A percentile compares a stretch with the other conserved stretches of the same genome.
phyloP scores from a whole-genome alignment of 1,140 invertebrate species.

The Brachionus manjavacas region DNA sequence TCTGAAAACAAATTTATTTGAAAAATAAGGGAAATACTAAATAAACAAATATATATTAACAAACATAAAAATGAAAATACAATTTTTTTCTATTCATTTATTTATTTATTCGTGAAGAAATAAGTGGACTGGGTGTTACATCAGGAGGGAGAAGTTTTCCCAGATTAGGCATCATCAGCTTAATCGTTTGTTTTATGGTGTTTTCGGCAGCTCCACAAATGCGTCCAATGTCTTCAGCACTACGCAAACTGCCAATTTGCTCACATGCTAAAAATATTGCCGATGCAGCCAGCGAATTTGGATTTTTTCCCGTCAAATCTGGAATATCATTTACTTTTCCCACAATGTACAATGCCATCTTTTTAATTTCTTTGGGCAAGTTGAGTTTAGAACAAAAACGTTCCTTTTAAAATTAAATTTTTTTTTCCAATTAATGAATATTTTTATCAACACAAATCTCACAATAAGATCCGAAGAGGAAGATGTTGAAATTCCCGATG shows the following conservation, averaged over 20 bases:
- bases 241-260: constrained; percentile 69
- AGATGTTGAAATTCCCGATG: background rate
- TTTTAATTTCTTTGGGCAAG: constrained; percentile 83
- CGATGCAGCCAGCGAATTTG: constrained; percentile 95
- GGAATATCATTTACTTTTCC: constrained; percentile 91
- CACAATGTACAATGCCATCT: constrained; percentile 91
- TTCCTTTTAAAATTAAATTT: constrained; percentile 53
- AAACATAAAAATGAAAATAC: background rate
- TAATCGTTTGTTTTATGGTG: constrained; percentile 94
- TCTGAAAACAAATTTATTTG: background rate
- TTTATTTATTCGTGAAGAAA: background rate
- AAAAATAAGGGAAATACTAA: background rate
- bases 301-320: constrained; percentile 94
- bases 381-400: constrained; percentile 64
- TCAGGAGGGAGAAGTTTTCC: constrained; percentile 86
- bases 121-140: constrained; percentile 68
- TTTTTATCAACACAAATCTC: background rate
- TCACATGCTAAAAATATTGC: constrained; percentile 99
- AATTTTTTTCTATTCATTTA: background rate
- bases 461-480: background rate
- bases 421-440: background rate
- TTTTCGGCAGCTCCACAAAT: constrained; percentile 97
- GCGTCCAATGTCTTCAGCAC: constrained; percentile 80
- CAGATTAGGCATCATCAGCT: constrained; percentile 91
- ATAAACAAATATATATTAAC: background rate